Evolutionary conservation across 2,113 vertebrate species (phyloP), one percentile per base, ranked within the genome.

Genomic region (Oryzias curvinotus): DNA sequence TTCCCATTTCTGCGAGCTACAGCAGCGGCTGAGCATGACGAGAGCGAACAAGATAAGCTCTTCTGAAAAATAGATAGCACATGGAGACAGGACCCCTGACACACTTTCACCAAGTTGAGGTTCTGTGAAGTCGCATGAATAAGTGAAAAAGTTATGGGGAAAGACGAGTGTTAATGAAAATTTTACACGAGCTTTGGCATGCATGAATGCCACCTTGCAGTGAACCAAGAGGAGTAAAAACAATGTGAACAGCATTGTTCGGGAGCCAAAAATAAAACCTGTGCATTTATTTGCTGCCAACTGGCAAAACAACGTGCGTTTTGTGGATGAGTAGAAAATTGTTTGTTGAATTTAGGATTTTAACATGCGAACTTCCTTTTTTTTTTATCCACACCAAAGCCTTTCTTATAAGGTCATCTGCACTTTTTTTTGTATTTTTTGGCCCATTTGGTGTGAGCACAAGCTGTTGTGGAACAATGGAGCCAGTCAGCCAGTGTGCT

Each of bases 61-160:
- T 44, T 82, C 64, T 67, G 49, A 71, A 80, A 85, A 84, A 84
- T 73, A 68, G 78, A 85, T 77, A 53, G 52, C 26, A 67, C 42
- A 17, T 23, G 51, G 62, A 65, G 65, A 73, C 71, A 77, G 68
- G 23, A 50, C 52, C 18, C 62, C 13, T 71, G 75, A 66, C 58
- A 47, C 41, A 72, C 57, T 82, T 76, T 74, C 57, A 73, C 50
- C 19, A 55, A 72, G 61, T 74, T 63, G 10, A 36, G 36, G 55
- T 54, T 71, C 30, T 66, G 68, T 65, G 46, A 69, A 75, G 79
- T 76, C 70, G 50, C 52, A 63, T 78, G 73, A 80, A 60, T 52
- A 46, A 60, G 61, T 50, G 30, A 30, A 36, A 51, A 62, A 70
- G 58, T 62, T 70, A 62, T 1, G 25, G 23, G 30, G 53, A 23